These are phyloP conservation scores for Aricia artaxerxes DNA, from an alignment of 2,888 invertebrate species.

Conservation along the genomic window DNA sequence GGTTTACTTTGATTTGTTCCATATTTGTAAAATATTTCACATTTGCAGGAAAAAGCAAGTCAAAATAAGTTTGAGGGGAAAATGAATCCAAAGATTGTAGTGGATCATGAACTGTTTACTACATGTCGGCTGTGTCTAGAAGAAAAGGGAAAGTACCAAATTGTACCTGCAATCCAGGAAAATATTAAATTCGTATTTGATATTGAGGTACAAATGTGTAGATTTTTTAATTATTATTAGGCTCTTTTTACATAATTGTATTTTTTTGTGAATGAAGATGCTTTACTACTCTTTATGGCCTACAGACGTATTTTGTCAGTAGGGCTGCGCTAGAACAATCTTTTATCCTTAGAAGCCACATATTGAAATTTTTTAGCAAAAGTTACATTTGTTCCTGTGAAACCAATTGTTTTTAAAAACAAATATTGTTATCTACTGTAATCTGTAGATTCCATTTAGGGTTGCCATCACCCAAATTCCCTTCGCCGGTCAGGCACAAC, in stretches of 20 bases:
- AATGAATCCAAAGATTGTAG: conserved; percentile 55
- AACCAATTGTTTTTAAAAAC: neutral
- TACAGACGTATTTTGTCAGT: neutral
- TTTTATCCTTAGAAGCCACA: neutral
- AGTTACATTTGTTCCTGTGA: neutral
- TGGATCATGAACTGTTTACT: conserved; percentile 64
- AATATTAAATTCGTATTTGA: conserved; percentile 69
- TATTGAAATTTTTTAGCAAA: neutral
- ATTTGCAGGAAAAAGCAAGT: neutral
- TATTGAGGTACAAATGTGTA: conserved; percentile 53
- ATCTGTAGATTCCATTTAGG: no score
- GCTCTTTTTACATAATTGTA: neutral
- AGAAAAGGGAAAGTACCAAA: conserved; percentile 64
- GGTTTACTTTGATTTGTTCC: neutral
- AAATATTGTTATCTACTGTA: no score
- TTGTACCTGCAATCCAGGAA: conserved; percentile 60
- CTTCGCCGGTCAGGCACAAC: no score
- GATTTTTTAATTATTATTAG: conserved; percentile 45
- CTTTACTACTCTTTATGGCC: neutral
- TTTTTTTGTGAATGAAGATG: no score
- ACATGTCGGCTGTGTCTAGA: conserved; percentile 69
- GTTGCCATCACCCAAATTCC: no score
- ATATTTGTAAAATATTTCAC: neutral
- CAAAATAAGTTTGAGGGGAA: conserved; percentile 28
- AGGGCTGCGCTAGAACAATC: neutral